Base-by-base conservation (phyloP, 1,140 invertebrate species). In the Drosophila burlai region DNA sequence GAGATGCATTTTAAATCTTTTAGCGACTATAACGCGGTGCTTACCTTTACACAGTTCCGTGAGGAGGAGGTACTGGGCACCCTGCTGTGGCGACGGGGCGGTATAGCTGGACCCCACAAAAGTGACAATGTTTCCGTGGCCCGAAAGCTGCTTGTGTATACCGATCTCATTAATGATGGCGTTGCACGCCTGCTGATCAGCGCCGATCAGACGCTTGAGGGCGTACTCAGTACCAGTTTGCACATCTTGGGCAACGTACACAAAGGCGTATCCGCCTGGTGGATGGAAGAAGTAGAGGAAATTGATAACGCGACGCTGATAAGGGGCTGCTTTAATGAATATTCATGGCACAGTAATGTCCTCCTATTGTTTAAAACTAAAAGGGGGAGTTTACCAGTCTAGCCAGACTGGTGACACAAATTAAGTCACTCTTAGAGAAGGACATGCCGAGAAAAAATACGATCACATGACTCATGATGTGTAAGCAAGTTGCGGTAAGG, bases 191-290 rank as follows among this genome's bases (percentile, higher is more conserved):
- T 96, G 95, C 77, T 97, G 96, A 93, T 97, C 96, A 40, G 95
- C 95, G 29, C 96, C 96, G 91, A 97, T 95, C 64, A 97, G 94
- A 92, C 96, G 96, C 95, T 98, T 98, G 71, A 99, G 94, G 82
- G 98, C 98, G 95, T 97, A 99, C 90, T 98, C 97, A 80, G 97
- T 97, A 64, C 97, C 97, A 76, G 95, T 96, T 64, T 95, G 95
- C 63, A 97, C 93, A 95, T 98, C 97, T 95, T 98, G 97, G 77
- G 97, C 98, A 72, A 97, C 96, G 95, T 97, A 99, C 55, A 99
- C 98, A 94, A 98, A 97, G 54, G 97, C 97, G 95, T 97, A 99
- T 81, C 98, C 98, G 95, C 98, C 98, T 98, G 80, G 94, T 77
- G 67, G 64, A 65, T 55, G 34, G 36, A 72, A 36, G 31, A 66